These are phyloP conservation scores for Sylvilagus floridanus DNA, from an alignment of 2,797 vertebrate species.

Conservation along the genomic window DNA sequence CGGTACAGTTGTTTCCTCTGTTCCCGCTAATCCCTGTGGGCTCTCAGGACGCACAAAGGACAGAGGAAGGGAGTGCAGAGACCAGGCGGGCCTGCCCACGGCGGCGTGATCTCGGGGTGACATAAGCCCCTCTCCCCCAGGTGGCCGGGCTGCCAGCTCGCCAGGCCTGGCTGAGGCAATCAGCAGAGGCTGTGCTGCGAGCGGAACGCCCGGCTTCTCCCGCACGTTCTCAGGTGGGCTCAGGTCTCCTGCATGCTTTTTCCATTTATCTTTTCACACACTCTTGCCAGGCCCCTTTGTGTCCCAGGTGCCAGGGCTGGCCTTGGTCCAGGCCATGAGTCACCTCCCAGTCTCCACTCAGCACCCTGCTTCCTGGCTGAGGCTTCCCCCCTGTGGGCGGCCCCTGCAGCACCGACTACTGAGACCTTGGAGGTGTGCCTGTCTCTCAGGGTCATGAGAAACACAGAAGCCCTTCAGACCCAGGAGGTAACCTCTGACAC, in stretches of 20 bases:
- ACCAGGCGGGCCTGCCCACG: background rate
- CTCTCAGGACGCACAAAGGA: background rate
- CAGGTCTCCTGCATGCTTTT: background rate
- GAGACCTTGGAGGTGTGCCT: rapidly evolving
- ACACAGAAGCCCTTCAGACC: background rate
- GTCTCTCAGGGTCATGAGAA: background rate
- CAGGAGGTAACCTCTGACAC: background rate
- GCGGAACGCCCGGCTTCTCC: background rate
- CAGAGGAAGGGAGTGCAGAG: no score
- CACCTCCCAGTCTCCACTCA: background rate
- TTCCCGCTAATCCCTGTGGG: background rate
- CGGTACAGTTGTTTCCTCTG: background rate
- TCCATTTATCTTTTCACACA: background rate
- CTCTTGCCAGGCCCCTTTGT: background rate
- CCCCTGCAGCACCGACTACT: background rate
- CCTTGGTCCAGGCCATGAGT: background rate
- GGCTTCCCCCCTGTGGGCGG: background rate
- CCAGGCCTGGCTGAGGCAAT: no score
- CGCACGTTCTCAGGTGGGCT: background rate
- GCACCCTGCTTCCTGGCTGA: background rate
- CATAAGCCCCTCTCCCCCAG: background rate
- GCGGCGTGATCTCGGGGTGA: background rate
- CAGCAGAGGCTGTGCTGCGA: background rate
- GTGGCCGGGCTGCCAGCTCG: no score
- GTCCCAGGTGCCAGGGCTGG: background rate